phyloP scores from a whole-genome alignment of 2,888 invertebrate genomes.

The Malthinus seriepunctatus region DNA sequence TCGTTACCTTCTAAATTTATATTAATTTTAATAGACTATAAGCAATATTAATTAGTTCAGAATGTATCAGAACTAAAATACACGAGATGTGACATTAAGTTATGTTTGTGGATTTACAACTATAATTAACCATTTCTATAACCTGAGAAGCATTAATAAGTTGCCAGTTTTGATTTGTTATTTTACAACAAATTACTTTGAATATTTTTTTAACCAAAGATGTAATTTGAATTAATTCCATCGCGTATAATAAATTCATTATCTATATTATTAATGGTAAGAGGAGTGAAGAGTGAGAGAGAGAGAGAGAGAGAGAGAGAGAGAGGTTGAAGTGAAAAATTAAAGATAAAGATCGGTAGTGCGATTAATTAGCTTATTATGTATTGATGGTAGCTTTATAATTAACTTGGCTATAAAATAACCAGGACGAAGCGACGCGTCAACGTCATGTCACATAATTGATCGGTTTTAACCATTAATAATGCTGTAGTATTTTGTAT shows the following conservation, averaged over 20 bases:
- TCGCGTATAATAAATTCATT: conserved; percentile 31
- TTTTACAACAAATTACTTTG: conserved; percentile 12
- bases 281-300: too few relatives aligned
- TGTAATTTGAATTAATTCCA: background rate
- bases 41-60: conserved; percentile 17
- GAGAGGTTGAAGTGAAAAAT: background rate
- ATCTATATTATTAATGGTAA: conserved; percentile 22
- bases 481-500: conserved; percentile 17
- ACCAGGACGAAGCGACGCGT: conserved; percentile 20
- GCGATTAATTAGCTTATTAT: conserved; percentile 35
- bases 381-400: conserved; percentile 31
- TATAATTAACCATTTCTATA: conserved; percentile 19
- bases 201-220: background rate
- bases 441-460: conserved; percentile 23
- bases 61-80: conserved; percentile 8
- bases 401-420: conserved; percentile 28
- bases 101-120: conserved; percentile 17
- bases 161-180: conserved; percentile 23
- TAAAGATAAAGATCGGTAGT: conserved; percentile 23
- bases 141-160: conserved; percentile 16
- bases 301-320: too few relatives aligned
- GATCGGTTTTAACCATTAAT: conserved; percentile 20
- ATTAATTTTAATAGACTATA: conserved; percentile 14
- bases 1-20: background rate
- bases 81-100: conserved; percentile 10